Evolutionary conservation across 2,797 vertebrate species (phyloP), one percentile per base, ranked within the genome.

Genomic region (Halcyon chelicuti): DNA sequence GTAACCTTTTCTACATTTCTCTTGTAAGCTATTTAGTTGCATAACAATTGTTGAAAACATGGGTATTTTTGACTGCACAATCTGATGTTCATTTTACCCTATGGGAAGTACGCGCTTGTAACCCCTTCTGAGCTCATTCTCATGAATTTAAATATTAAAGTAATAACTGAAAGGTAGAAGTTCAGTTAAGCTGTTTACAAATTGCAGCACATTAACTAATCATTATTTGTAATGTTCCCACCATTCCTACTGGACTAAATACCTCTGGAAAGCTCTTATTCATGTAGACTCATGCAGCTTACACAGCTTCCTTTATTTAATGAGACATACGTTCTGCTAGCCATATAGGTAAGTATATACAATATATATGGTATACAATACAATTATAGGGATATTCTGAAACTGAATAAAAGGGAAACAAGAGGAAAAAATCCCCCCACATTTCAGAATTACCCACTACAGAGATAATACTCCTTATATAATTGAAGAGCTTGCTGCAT

Each of bases 391-490:
- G 67, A 57, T 63, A 78, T 76, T 92, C 75, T 51, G 58, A 75
- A 96, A 73, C 42, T 15, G 52, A 28, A 92, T 70, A 35, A 88
- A 63, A 13, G 6, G 22, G 25, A 29, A 63, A 54, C 52, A 67
- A 78, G 23, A 54, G 14, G 17, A 3, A 0, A n/a, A 67, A 49
- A 79, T 26, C 73, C 22, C 4, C 5, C 16, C 52, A 58, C 11
- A 37, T 7, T 65, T 70, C 72, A 65, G 40, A 92, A 83, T 52
- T 42, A 29, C 5, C 52, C 61, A 25, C 28, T 90, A 88, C 42
- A 83, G 91, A 91, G 70, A n/a, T 40, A 39, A 28, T 84, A 76
- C 51, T 94, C 19, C 25, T 94, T 95, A 88, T 75, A 31, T 76
- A 95, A 93, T 71, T 55, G 70, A 88, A 86, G 61, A 87, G 5